A percentile compares a stretch with the other conserved stretches of the same genome.
Conservation (phyloP, 2,797 vertebrate species). For the Danio jaintianensis region DNA sequence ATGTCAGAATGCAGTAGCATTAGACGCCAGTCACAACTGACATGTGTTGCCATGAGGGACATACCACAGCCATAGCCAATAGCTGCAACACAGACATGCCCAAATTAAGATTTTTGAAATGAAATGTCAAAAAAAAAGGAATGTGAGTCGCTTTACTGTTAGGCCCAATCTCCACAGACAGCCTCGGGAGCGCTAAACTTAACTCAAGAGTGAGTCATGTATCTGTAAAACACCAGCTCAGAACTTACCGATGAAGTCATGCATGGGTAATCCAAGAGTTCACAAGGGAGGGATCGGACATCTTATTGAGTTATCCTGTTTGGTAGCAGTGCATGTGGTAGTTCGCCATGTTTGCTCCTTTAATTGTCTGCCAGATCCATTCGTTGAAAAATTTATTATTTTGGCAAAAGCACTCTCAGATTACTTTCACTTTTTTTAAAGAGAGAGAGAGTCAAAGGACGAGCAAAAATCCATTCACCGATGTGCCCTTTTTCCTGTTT, state of each 20-base stretch:
- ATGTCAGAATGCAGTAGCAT: slow-evolving; percentile 53
- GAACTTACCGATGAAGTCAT: slow-evolving; percentile 16
- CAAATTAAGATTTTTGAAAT: slow-evolving; percentile 31
- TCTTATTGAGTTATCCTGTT: slow-evolving; percentile 21
- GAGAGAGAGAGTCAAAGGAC: slow-evolving; percentile 10
- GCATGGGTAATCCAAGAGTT: slow-evolving; percentile 1
- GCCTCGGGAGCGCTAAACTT: slow-evolving; percentile 5
- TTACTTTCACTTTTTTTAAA: slow-evolving; percentile 27
- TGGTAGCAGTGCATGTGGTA: slow-evolving; percentile 10
- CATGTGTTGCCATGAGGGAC: slow-evolving; percentile 50
- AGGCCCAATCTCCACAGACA: not conserved
- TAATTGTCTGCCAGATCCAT: slow-evolving; percentile 15
- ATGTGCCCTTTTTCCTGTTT: slow-evolving; percentile 1
- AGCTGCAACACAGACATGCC: slow-evolving; percentile 14
- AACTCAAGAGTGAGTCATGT: not conserved
- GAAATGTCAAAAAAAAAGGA: slow-evolving; percentile 17
- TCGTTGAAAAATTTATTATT: slow-evolving; percentile 32
- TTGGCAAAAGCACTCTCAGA: slow-evolving; percentile 21
- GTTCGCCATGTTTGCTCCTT: slow-evolving; percentile 1
- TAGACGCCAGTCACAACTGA: slow-evolving; percentile 46
- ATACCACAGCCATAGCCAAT: slow-evolving; percentile 19
- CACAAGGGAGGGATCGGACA: not conserved
- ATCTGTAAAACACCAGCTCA: slow-evolving; percentile 10
- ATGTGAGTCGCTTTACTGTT: not conserved
- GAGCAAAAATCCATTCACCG: slow-evolving; percentile 40